phyloP scores from a whole-genome alignment of 2,797 vertebrate species.

The Chrysolophus pictus region DNA sequence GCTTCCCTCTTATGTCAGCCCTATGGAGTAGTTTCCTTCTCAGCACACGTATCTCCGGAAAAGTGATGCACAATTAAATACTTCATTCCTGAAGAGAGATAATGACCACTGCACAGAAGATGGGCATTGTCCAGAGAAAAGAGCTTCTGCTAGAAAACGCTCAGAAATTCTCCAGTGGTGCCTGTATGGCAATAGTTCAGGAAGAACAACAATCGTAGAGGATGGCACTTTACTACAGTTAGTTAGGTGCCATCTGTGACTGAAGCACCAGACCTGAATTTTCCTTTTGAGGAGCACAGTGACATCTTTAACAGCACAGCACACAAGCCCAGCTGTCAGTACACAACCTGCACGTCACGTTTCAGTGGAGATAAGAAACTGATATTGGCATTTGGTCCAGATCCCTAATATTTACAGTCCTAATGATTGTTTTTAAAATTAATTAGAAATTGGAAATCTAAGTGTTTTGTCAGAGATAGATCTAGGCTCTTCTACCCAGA shows the following conservation, averaged over 20 bases:
- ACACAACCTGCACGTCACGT: neutral
- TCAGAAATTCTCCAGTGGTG: neutral
- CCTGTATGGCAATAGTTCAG: neutral
- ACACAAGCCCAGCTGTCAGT: neutral
- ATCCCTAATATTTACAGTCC: slow-evolving; percentile 50
- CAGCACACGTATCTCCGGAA: neutral
- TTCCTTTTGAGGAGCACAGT: neutral
- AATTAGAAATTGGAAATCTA: slow-evolving; percentile 38
- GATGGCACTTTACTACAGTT: neutral
- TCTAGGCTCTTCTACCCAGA: slow-evolving; percentile 9
- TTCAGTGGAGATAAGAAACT: neutral
- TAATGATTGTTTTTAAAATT: slow-evolving; percentile 5
- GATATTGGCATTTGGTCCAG: slow-evolving; percentile 16
- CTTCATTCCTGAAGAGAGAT: neutral
- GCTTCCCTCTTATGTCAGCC: neutral
- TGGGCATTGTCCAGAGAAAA: neutral
- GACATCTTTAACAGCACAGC: neutral
- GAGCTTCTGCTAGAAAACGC: neutral
- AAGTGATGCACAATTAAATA: neutral
- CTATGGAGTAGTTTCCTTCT: neutral
- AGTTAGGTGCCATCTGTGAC: neutral
- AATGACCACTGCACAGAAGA: neutral
- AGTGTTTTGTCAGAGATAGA: slow-evolving; percentile 33
- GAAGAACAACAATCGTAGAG: neutral
- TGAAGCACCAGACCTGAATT: neutral